Percentiles rank a stretch among this genome's conserved stretches.
Evolutionary conservation across 2,888 invertebrate genomes (phyloP).

Genomic region (Agonopterix alstromeriana): DNA sequence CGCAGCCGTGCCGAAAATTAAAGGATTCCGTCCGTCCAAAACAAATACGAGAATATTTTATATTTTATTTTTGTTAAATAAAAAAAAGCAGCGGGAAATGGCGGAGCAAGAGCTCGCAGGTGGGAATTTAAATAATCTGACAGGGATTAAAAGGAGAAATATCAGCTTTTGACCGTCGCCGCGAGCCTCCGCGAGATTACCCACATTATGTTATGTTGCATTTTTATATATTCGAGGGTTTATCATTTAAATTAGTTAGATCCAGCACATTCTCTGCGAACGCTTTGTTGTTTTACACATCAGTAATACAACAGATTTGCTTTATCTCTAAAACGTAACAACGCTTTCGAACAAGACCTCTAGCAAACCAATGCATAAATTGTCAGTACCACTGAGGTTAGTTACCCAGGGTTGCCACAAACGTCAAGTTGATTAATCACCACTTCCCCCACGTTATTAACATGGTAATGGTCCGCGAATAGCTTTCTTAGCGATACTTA

Average conservation of each 20-base stretch:
- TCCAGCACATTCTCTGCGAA: conserved; percentile 9
- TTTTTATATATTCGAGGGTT: conserved; percentile 44
- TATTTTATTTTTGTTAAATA: conserved; percentile 74
- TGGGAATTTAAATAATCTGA: conserved; percentile 78
- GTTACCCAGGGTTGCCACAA: conserved; percentile 37
- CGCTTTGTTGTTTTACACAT: conserved; percentile 1
- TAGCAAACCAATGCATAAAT: conserved; percentile 68
- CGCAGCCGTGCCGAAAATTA: conserved; percentile 70
- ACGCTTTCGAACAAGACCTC: conserved; percentile 26
- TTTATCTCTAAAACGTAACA: not conserved
- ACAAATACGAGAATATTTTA: conserved; percentile 74
- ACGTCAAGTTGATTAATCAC: conserved; percentile 73
- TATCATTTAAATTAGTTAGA: conserved; percentile 54
- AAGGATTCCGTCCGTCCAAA: conserved; percentile 73
- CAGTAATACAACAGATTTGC: too few relatives aligned
- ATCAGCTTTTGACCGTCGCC: conserved; percentile 73
- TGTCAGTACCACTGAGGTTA: conserved; percentile 49
- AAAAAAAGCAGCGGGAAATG: conserved; percentile 45
- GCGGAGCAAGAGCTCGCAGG: conserved; percentile 58
- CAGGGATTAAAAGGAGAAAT: conserved; percentile 75
- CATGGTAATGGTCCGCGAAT: conserved; percentile 73
- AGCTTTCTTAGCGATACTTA: conserved; percentile 75
- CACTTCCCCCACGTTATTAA: conserved; percentile 70
- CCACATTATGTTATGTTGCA: conserved; percentile 55
- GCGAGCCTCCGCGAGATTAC: conserved; percentile 46